A percentile compares a stretch with the other conserved stretches of the same genome.
phyloP scores from a whole-genome alignment of 2,797 vertebrate species.

The Hippocampus kuda region DNA sequence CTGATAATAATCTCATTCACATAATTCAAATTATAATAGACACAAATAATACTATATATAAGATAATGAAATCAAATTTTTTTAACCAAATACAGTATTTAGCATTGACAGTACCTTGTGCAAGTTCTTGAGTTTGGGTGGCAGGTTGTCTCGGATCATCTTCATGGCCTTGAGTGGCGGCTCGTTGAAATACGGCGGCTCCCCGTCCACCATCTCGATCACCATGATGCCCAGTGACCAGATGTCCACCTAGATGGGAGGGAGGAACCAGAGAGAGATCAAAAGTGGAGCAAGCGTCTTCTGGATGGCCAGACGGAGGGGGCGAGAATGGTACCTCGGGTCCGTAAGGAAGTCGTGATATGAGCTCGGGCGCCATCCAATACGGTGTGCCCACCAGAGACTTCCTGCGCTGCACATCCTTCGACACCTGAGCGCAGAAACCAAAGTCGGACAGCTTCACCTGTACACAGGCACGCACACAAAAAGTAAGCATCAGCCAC shows the following conservation, averaged over 20 bases:
- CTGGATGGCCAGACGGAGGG: background rate
- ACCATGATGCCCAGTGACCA: constrained; percentile 98
- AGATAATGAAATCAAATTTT: too few relatives aligned
- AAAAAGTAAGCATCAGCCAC: background rate
- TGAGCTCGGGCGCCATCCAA: constrained; percentile 97
- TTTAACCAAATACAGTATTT: background rate
- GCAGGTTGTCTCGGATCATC: constrained; percentile 94
- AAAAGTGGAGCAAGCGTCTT: background rate
- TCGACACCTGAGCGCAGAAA: constrained; percentile 94
- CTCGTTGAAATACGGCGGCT: constrained; percentile 93
- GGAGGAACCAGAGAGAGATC: background rate
- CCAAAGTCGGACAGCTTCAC: constrained; percentile 96
- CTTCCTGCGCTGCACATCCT: constrained; percentile 88
- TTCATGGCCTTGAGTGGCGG: constrained; percentile 96
- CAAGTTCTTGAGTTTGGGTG: constrained; percentile 87
- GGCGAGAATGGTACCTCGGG: constrained; percentile 69
- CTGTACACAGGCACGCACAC: constrained; percentile 44
- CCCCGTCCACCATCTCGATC: constrained; percentile 96
- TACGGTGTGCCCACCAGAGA: constrained; percentile 91
- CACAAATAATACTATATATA: too few relatives aligned
- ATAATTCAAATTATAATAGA: background rate
- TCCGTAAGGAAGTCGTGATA: constrained; percentile 88
- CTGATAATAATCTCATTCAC: background rate
- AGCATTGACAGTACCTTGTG: constrained; percentile 74
- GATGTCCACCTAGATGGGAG: constrained; percentile 78